Evolutionary conservation across 2,797 vertebrate genomes (phyloP), one percentile per base, ranked within the genome.

Genomic region (Sebastes reedi): DNA sequence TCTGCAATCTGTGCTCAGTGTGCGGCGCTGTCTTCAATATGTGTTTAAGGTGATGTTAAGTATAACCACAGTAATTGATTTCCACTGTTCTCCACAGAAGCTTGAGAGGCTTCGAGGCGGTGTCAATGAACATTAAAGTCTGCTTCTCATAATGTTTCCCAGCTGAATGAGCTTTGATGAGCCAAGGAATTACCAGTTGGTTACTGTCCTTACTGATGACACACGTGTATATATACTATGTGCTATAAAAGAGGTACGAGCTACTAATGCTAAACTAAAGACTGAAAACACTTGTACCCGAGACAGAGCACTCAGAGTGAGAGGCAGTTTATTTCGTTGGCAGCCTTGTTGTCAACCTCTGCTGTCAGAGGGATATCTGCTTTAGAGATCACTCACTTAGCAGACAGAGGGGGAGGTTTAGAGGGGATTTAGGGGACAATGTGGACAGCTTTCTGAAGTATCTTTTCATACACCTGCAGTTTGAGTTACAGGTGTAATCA

Each of bases 341-440:
- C 55, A 32, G 65, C 75, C 77, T 75, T 90, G 80, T 85, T 86
- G 89, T 88, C 81, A 79, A 72, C 76, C 74, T 74, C 67, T 68
- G n/a, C 70, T 88, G 67, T 86, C 77, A 80, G 86, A 84, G 83
- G 82, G 75, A 83, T 80, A 79, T 86, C 76, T 83, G 81, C 86
- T 89, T 85, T 64, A 74, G 85, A 84, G 82, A 91, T 83, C 84
- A 65, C 80, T 79, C 68, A 68, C 79, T 76, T 67, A 77, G 60
- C 75, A 81, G 84, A 61, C 67, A 80, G 87, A 55, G 85, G 60
- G 82, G 78, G 83, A 77, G 52, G 64, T 81, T 89, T 89, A 83
- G 83, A 84, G 84, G 87, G 84, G 94, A 91, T 89, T 81, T 81
- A 84, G 70, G 80, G 74, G 81, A 88, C 86, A 87, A 79, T 83